Base-by-base conservation (phyloP, 2,797 vertebrate genomes). In the Aselliscus stoliczkanus region DNA sequence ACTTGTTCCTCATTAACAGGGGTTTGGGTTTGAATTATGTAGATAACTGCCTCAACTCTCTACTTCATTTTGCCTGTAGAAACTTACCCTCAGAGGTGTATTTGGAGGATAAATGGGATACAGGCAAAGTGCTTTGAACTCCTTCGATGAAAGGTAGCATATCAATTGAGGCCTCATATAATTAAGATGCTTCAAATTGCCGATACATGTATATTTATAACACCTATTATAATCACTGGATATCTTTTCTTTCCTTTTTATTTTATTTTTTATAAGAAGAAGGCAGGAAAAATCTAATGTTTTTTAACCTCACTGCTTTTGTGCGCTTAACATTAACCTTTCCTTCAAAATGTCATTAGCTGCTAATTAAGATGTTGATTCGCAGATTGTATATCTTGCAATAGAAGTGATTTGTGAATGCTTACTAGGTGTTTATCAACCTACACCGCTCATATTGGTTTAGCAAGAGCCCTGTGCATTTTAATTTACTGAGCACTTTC, bases 361-460 rank as follows among this genome's bases (percentile, higher is more conserved):
- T 97, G 91, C 98, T 98, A 98, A 98, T 98, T 98, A 98, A 98
- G 98, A 98, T 98, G 98, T 98, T 98, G 98, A 98, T 98, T 97
- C 97, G 96, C 97, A 98, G 98, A 98, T 98, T 98, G 98, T 98
- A 90, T 96, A 97, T 97, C 96, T 97, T 97, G 97, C 97, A 97
- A 96, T 93, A 97, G 97, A 97, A 96, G 97, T 97, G 96, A 98
- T 98, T 98, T 98, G 97, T 97, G 97, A 93, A 86, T 97, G 97
- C 98, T 98, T 98, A 95, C 97, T 98, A 95, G 96, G 93, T 98
- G 94, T 98, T 98, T 98, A 98, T 98, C 98, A 97, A 97, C 97
- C 97, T 97, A 96, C 93, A 97, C 97, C 90, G 96, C 97, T 98
- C 27, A 21, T 96, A 98, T 80, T 97, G 97, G 97, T 97, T 98